phyloP scores from a whole-genome alignment of 2,797 vertebrate genomes.

The Knipowitschia caucasica region DNA sequence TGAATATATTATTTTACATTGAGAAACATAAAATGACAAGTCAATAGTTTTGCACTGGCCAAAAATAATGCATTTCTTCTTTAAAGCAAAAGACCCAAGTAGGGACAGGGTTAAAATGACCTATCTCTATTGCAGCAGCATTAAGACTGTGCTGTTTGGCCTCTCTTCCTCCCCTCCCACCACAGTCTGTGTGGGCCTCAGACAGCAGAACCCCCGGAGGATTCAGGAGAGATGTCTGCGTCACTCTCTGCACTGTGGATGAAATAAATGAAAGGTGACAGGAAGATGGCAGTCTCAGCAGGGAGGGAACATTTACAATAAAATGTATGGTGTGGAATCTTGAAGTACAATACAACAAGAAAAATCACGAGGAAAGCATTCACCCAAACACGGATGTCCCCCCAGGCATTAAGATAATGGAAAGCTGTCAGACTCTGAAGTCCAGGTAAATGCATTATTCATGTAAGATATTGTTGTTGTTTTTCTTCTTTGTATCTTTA shows the following conservation, averaged over 20 bases:
- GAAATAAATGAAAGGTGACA: constrained; percentile 8
- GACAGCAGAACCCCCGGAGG: constrained; percentile 29
- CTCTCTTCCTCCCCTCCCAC: not conserved
- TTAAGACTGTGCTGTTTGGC: too few relatives aligned
- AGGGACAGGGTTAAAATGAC: too few relatives aligned
- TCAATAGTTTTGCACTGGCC: too few relatives aligned
- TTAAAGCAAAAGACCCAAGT: too few relatives aligned
- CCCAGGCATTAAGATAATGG: not conserved
- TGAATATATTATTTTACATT: too few relatives aligned
- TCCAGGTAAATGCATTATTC: not conserved
- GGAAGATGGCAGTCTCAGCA: constrained; percentile 12
- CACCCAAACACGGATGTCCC: not conserved
- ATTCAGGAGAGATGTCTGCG: constrained; percentile 34
- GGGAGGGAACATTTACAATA: not conserved
- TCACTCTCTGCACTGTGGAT: constrained; percentile 17
- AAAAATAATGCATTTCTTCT: too few relatives aligned
- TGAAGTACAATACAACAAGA: not conserved
- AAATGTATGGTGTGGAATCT: constrained; percentile 16
- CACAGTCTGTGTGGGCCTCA: constrained; percentile 28
- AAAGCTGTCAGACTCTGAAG: not conserved
- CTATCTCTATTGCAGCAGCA: too few relatives aligned
- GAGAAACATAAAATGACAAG: too few relatives aligned
- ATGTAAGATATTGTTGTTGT: not conserved
- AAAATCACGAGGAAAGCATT: not conserved
- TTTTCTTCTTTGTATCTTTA: too few relatives aligned